phyloP scores from a whole-genome alignment of 2,888 invertebrate genomes.

The Deilephila porcellus region DNA sequence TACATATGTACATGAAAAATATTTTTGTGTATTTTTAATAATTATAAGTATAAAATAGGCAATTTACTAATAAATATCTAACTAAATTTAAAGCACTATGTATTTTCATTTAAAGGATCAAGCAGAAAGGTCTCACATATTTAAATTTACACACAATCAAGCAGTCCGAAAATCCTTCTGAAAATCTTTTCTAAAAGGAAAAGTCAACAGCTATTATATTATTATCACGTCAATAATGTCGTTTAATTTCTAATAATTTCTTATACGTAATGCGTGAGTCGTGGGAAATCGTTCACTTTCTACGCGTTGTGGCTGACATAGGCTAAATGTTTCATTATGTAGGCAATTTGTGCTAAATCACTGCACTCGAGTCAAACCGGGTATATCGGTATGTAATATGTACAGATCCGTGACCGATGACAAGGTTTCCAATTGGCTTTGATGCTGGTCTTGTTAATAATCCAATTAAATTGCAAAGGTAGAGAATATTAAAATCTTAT shows the following conservation, averaged over 20 bases:
- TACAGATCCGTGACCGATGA: neutral
- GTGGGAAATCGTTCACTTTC: conserved; percentile 50
- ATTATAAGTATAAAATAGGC: too few species aligned
- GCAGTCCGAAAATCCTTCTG: neutral
- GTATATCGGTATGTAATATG: neutral
- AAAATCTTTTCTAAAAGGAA: neutral
- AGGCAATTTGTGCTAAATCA: conserved; percentile 28
- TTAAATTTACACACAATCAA: neutral
- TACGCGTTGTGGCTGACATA: conserved; percentile 36
- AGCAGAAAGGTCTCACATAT: neutral
- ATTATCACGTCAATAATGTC: conserved; percentile 25
- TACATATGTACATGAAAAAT: too few species aligned
- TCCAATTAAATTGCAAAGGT: too few species aligned
- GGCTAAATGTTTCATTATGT: conserved; percentile 30
- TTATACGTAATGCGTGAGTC: conserved; percentile 25
- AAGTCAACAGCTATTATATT: neutral
- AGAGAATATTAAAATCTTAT: too few species aligned
- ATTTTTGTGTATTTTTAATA: too few species aligned
- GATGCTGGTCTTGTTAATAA: too few species aligned
- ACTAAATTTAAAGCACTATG: too few species aligned
- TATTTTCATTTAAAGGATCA: too few species aligned
- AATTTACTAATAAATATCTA: too few species aligned
- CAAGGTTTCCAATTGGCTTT: too few species aligned
- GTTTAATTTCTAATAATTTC: conserved; percentile 41
- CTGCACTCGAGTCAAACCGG: neutral